Evolutionary conservation across 1,140 invertebrate genomes (phyloP).

Genomic region (Achatina immaculata): DNA sequence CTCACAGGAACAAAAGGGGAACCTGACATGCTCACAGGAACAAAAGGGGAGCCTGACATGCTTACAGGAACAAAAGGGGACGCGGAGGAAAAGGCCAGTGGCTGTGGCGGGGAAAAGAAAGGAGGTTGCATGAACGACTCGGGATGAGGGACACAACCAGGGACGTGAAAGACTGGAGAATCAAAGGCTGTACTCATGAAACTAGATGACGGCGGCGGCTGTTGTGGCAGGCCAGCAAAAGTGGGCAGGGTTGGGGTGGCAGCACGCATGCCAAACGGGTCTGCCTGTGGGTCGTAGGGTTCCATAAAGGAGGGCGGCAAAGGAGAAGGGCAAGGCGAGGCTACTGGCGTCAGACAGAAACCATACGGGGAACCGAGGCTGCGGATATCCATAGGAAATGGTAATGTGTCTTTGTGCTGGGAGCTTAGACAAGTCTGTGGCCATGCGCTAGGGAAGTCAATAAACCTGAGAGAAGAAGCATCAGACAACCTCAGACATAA

Average conservation of each 20-base stretch:
- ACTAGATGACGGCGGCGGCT: neutral
- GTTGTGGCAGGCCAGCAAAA: too few species aligned
- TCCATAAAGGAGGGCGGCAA: constrained; percentile 18
- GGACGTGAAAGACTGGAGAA: neutral
- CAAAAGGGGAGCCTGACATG: neutral
- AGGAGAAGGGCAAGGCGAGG: constrained; percentile 14
- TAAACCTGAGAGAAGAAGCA: neutral
- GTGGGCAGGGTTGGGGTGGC: neutral
- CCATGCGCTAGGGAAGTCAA: too few species aligned
- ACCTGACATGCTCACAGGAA: neutral
- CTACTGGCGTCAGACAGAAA: neutral
- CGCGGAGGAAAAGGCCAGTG: neutral
- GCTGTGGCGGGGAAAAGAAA: neutral
- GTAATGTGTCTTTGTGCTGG: neutral
- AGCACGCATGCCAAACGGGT: neutral
- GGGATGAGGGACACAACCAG: neutral
- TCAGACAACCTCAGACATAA: neutral
- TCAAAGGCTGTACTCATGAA: neutral
- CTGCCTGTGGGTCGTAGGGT: neutral
- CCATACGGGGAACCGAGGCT: neutral
- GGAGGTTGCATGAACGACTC: neutral
- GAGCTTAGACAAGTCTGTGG: neutral
- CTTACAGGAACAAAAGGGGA: neutral
- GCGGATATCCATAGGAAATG: neutral
- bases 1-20: neutral